phyloP scores from a whole-genome alignment of 2,797 vertebrate species.

The Anguilla anguilla region DNA sequence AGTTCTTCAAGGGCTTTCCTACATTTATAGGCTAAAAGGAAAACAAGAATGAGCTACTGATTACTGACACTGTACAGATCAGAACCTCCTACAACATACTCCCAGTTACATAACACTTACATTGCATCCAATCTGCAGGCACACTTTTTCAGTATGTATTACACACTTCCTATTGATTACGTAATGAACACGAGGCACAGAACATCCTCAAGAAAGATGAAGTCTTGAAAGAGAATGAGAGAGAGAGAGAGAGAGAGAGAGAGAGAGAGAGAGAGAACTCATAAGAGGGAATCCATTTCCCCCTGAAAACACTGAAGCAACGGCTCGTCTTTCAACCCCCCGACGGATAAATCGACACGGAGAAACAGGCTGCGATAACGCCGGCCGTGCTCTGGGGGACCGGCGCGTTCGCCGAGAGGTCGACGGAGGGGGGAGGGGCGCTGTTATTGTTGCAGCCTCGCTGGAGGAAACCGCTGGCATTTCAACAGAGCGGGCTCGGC shows the following conservation, averaged over 20 bases:
- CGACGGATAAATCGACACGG: neutral
- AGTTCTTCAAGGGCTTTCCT: neutral
- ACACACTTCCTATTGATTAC: neutral
- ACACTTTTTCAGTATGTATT: neutral
- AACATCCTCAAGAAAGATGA: neutral
- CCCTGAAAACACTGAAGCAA: neutral
- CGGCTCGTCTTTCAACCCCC: neutral
- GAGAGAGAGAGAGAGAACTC: neutral
- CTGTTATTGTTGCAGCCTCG: neutral
- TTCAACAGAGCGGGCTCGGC: neutral
- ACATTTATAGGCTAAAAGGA: neutral
- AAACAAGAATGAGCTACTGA: neutral
- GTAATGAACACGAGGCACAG: neutral
- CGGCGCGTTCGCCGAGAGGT: conserved; percentile 1
- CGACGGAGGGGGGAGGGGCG: neutral
- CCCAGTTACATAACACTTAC: neutral
- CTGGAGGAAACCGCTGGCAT: conserved; percentile 1
- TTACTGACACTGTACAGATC: neutral
- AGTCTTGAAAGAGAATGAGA: conserved; percentile 1
- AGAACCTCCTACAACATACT: neutral
- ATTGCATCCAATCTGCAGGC: neutral
- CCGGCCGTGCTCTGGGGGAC: neutral
- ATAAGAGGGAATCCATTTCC: neutral
- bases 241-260: neutral
- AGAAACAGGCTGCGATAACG: neutral